These are phyloP conservation scores for Chloroceryle aenea DNA, from an alignment of 2,113 vertebrate genomes.

Conservation along the genomic window DNA sequence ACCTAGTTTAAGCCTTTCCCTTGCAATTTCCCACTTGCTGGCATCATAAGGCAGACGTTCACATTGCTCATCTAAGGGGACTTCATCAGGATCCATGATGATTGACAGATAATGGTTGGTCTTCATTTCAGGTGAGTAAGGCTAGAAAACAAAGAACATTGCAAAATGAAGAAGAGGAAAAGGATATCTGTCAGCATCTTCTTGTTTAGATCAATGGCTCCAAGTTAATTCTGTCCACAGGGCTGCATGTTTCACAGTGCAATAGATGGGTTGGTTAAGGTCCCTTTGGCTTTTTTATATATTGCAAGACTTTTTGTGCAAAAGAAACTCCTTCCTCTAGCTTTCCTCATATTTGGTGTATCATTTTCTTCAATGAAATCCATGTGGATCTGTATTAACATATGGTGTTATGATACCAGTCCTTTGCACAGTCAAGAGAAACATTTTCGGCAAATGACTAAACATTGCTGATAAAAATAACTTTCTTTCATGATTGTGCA, in stretches of 20 bases:
- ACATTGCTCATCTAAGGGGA: conserved; percentile 86
- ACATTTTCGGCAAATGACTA: conserved; percentile 44
- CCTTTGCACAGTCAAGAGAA: conserved; percentile 33
- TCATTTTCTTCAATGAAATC: conserved; percentile 22
- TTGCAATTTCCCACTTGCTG: conserved; percentile 93
- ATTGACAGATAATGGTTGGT: conserved; percentile 88
- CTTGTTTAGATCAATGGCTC: neutral
- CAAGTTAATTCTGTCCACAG: neutral
- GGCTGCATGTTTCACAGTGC: neutral
- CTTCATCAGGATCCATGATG: conserved; percentile 88
- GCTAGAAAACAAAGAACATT: conserved; percentile 74
- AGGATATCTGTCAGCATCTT: neutral
- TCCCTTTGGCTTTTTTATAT: neutral
- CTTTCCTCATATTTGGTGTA: neutral
- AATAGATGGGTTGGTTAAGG: neutral
- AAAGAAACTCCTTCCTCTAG: neutral
- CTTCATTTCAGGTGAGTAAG: conserved; percentile 78
- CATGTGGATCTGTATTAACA: neutral
- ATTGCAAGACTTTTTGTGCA: neutral
- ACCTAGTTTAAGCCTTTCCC: conserved; percentile 93
- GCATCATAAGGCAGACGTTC: conserved; percentile 90
- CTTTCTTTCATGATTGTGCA: conserved; percentile 32
- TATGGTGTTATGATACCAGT: conserved; percentile 3
- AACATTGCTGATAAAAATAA: conserved; percentile 57
- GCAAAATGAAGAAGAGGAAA: neutral